These are phyloP conservation scores for Tauraco erythrolophus DNA, from an alignment of 2,113 vertebrate species.

Conservation along the genomic window DNA sequence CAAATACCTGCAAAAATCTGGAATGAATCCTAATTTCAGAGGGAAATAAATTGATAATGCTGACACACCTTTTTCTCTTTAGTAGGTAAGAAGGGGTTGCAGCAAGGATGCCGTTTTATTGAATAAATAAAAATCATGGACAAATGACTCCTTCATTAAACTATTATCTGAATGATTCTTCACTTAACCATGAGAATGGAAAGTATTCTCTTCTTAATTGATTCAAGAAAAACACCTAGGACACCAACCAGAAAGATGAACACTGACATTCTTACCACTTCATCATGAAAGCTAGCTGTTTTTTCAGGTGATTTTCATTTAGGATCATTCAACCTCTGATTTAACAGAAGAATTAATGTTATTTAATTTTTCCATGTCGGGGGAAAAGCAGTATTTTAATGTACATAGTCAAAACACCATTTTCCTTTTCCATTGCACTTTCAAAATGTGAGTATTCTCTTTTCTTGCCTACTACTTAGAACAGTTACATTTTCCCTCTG, in stretches of 20 bases:
- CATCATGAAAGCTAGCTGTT: background rate
- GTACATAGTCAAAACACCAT: background rate
- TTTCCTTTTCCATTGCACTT: background rate
- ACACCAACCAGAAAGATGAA: background rate
- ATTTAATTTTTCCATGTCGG: background rate
- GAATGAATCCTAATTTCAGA: constrained; percentile 10
- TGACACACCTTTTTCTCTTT: background rate
- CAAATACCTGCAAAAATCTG: background rate
- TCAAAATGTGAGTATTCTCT: background rate
- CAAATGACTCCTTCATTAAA: background rate
- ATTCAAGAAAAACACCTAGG: background rate
- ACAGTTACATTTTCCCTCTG: background rate
- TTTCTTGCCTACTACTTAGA: background rate
- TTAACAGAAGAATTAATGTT: background rate
- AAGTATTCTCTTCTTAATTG: background rate
- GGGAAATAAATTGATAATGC: background rate
- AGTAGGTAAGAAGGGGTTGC: background rate
- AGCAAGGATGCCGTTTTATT: background rate
- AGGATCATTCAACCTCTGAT: background rate
- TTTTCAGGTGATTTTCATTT: background rate
- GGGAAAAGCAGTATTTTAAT: background rate
- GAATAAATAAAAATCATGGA: background rate
- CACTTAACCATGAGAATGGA: background rate
- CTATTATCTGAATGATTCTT: background rate
- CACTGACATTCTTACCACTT: background rate